Evolutionary conservation across 2,797 vertebrate genomes (phyloP), one percentile per base, ranked within the genome.

Genomic region (Thalassophryne amazonica): DNA sequence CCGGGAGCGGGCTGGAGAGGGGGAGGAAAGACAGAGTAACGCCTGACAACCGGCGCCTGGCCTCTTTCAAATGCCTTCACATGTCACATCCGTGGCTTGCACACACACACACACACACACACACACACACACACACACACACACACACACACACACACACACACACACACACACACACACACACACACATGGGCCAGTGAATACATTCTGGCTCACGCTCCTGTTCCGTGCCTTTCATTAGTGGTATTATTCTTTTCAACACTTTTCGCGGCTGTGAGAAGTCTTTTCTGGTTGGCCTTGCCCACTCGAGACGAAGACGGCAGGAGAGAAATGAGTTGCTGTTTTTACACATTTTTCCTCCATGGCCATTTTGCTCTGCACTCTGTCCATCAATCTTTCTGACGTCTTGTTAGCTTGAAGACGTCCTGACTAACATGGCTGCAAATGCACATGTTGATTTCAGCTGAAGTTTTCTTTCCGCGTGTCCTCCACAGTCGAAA

Each of bases 41-140:
- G 76, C 69, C 78, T 85, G 81, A 87, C 76, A 73, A 55, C 51
- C 60, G 24, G 73, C 55, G 78, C 83, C 87, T 89, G 89, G 87
- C 72, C 73, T 89, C 80, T 79, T 74, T 91, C 87, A 90, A 85
- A 85, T 59, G 62, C 70, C 60, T 73, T 69, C 35, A 13, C 59
- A 80, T 76, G 80, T 76, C 77, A 86, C 78, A 83, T 82, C 84
- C 76, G 81, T 73, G 81, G 80, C 82, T 73, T 34, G 2, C 52
- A 48, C 70, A 50, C 47, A 20, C 32, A 6, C 25, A 46, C 27
- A 32, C 21, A 29, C 16, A 12, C 39, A 53, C 37, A 38, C 31
- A 42, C 67, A 60, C 69, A 70, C 73, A 81, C 71, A 62, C 63
- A 36, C 60, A 77, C 68, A 82, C 81, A 38, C 32, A 36, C 25